Conservation (phyloP, 2,797 vertebrate species). For the Percopsis omiscomaycus region DNA sequence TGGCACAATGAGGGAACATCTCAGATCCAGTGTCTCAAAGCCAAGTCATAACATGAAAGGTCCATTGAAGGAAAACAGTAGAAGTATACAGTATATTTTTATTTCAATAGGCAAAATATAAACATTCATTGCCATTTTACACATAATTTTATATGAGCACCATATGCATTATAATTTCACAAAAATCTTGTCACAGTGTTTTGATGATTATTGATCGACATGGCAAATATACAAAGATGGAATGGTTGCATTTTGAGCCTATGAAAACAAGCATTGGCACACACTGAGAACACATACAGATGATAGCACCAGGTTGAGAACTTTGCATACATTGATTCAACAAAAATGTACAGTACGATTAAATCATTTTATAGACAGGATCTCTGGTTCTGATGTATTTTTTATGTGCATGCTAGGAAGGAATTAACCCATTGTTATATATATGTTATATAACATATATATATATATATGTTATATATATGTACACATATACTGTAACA, state of each 20-base stretch:
- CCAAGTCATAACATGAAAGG: background rate
- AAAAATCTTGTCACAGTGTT: conserved; percentile 48
- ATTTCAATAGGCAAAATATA: conserved; percentile 46
- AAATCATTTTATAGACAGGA: conserved; percentile 10
- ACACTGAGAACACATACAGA: conserved; percentile 50
- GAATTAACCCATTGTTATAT: no score
- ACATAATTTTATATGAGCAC: conserved; percentile 54
- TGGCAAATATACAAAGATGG: conserved; percentile 43
- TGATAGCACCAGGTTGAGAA: conserved; percentile 69
- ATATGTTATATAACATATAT: no score
- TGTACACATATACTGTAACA: no score
- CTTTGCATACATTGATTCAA: conserved; percentile 36
- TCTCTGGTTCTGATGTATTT: no score
- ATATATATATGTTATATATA: no score
- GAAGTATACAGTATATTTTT: conserved; percentile 43
- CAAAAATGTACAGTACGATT: conserved; percentile 49
- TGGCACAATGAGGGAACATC: conserved; percentile 16
- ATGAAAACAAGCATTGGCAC: conserved; percentile 62
- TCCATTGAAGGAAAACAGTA: conserved; percentile 22
- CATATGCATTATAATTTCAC: conserved; percentile 52
- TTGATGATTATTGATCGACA: conserved; percentile 50
- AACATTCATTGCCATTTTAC: conserved; percentile 39
- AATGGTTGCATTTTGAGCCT: conserved; percentile 35
- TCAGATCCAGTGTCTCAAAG: background rate
- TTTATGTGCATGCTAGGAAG: no score